phyloP scores from a whole-genome alignment of 2,888 invertebrate species.

The Odontocerum albicorne region DNA sequence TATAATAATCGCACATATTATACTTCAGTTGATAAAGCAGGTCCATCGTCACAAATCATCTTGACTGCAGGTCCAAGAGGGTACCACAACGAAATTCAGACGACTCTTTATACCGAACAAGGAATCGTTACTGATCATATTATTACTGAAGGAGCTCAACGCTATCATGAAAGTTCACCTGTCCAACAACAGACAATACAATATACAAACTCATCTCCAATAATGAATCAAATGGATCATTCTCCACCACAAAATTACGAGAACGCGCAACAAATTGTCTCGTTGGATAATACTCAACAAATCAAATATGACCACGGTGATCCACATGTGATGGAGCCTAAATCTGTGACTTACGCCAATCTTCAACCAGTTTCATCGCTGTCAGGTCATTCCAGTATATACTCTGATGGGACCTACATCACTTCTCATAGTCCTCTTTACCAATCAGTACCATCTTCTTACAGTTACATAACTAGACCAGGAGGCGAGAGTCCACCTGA shows the following conservation, averaged over 20 bases:
- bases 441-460: conserved; percentile 33
- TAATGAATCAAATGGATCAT: no score
- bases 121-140: conserved; percentile 34
- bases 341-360: conserved; percentile 59
- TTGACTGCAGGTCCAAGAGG: conserved; percentile 22
- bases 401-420: conserved; percentile 31
- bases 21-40: no score
- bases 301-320: conserved; percentile 52
- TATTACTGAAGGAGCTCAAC: conserved; percentile 23
- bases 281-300: conserved; percentile 45
- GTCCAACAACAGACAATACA: conserved; percentile 37
- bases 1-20: conserved; percentile 30
- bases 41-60: conserved; percentile 27
- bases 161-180: conserved; percentile 38
- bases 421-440: conserved; percentile 45
- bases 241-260: no score
- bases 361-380: conserved; percentile 64
- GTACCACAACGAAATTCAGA: conserved; percentile 30
- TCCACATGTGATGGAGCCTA: conserved; percentile 43
- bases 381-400: conserved; percentile 41
- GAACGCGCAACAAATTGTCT: no score
- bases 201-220: conserved; percentile 41
- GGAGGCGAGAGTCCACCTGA: conserved; percentile 58
- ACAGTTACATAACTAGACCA: conserved; percentile 44
- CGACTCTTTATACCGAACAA: conserved; percentile 30